Base-by-base conservation (phyloP, 2,888 invertebrate genomes). In the Gastracanthus pulcherrimus region DNA sequence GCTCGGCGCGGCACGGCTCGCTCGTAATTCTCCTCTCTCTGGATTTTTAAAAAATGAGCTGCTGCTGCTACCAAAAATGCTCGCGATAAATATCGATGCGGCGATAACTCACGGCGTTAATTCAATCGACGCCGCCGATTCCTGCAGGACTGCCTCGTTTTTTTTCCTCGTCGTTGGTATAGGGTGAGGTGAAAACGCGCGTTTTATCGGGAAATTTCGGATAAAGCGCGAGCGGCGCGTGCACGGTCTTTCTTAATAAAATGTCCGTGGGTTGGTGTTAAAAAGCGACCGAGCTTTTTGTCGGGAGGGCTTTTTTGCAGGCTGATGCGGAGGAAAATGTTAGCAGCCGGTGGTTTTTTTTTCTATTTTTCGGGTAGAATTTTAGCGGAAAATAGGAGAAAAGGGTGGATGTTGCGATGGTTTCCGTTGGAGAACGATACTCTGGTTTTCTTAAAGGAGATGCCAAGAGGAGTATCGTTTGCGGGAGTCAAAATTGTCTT, bases 11-110 rank as follows among this genome's bases (percentile, higher is more conserved):
- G n/a, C 31, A n/a, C 45, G 45, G n/a, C 66, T 82, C 84, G 85
- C 82, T 87, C 87, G 87, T 87, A 89, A 88, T 87, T 88, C 71
- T 86, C 84, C 85, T 76, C 85, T 85, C 84, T 86, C 62, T 26
- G 31, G 85, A 89, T 89, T 89, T 88, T 77, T 87, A 89, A 87
- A 88, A 87, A 88, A 87, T 87, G 86, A 88, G 86, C 86, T 45
- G 55, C 26, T 55, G 62, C 19, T 74, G 41, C 48, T 4, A 26
- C 3, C 26, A n/a, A 58, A 26, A 51, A n/a, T n/a, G n/a, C n/a
- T n/a, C 23, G 83, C 87, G 85, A 89, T 89, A 89, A 89, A 89
- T 89, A 88, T 86, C 82, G 55, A 80, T 48, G 31, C 60, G 64
- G 19, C 38, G n/a, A 29, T 89, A 88, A 89, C 89, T 88, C 89